These are phyloP conservation scores for Anguilla anguilla DNA, from an alignment of 2,797 vertebrate species.

Conservation along the genomic window DNA sequence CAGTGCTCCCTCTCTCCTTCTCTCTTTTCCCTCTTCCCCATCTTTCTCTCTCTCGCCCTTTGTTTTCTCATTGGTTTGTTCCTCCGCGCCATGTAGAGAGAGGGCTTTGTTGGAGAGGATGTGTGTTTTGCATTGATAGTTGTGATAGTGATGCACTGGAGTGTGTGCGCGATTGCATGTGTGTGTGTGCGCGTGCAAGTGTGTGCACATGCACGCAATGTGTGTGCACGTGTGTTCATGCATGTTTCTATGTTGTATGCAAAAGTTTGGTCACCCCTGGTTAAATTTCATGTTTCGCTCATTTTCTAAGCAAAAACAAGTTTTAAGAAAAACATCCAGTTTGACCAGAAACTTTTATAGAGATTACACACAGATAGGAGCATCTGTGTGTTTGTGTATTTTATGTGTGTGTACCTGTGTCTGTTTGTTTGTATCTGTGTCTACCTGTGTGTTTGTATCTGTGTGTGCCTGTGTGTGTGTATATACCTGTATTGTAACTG, in stretches of 20 bases:
- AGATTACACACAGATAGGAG: no score
- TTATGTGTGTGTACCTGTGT: background rate
- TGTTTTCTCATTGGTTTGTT: background rate
- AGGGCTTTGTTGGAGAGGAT: constrained; percentile 14
- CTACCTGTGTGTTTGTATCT: background rate
- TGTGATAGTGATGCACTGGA: constrained; percentile 4
- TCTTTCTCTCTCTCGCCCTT: background rate
- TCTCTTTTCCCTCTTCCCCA: background rate
- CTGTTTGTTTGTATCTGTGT: background rate
- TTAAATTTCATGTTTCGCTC: no score
- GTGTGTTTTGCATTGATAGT: constrained; percentile 28
- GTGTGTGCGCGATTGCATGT: constrained; percentile 25
- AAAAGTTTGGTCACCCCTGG: no score
- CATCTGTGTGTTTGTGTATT: no score
- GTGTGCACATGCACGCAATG: background rate
- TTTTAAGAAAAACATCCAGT: no score
- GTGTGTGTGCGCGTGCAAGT: background rate
- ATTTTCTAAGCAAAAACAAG: no score
- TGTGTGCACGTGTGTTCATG: no score
- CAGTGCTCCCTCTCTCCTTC: background rate
- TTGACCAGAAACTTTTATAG: no score
- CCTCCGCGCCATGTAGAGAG: background rate
- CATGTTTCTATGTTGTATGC: background rate
- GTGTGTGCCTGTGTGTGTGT: no score
- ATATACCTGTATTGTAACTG: no score